Conservation (phyloP, 1,140 invertebrate genomes). For the Lepidurus arcticus region DNA sequence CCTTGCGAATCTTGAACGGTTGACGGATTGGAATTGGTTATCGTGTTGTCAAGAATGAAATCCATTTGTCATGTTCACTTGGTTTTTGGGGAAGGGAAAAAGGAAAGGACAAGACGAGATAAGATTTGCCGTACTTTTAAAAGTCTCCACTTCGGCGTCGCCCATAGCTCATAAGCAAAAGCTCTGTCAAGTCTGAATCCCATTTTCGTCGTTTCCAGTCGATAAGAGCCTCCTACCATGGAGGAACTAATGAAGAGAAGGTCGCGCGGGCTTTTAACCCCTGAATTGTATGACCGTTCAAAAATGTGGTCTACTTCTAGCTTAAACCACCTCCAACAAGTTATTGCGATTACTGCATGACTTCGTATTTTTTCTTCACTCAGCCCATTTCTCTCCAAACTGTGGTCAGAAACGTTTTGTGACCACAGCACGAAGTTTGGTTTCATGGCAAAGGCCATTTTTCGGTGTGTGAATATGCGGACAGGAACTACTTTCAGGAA, state of each 20-base stretch:
- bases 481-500: too few relatives aligned
- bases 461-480: too few relatives aligned
- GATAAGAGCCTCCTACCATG: background rate
- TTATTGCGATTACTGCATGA: too few relatives aligned
- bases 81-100: background rate
- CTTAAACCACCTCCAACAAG: too few relatives aligned
- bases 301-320: too few relatives aligned
- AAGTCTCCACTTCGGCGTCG: background rate
- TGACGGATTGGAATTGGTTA: slow-evolving; percentile 19
- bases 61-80: slow-evolving; percentile 22
- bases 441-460: too few relatives aligned
- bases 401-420: too few relatives aligned
- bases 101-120: background rate
- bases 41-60: slow-evolving; percentile 2
- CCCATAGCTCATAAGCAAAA: slow-evolving; percentile 19
- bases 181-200: background rate
- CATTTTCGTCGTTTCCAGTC: slow-evolving; percentile 21
- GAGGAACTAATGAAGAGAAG: slow-evolving; percentile 9
- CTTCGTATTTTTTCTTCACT: too few relatives aligned
- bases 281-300: background rate
- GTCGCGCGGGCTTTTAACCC: slow-evolving; percentile 10
- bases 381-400: too few relatives aligned
- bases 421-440: too few relatives aligned
- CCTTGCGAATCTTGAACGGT: background rate
- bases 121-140: background rate